Evolutionary conservation across 2,797 vertebrate species (phyloP).

Genomic region (Muscicapa comitata): DNA sequence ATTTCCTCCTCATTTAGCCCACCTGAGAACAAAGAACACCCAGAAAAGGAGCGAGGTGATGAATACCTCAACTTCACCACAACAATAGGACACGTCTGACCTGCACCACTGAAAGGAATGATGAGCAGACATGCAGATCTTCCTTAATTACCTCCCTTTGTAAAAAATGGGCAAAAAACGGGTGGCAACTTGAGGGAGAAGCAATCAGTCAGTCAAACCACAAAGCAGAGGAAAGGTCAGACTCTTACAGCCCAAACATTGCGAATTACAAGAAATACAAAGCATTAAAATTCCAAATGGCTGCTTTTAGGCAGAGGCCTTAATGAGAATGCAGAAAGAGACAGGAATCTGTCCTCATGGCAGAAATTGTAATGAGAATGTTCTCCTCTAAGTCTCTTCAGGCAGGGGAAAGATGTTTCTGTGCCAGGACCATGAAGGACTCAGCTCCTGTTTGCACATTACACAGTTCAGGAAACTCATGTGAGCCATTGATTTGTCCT

Average conservation of each 20-base stretch:
- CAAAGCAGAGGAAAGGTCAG: background rate
- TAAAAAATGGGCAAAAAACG: background rate
- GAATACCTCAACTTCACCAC: background rate
- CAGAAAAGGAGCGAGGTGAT: background rate
- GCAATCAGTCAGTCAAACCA: background rate
- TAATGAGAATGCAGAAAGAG: background rate
- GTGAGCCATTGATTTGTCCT: background rate
- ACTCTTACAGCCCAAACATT: background rate
- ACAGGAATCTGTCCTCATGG: background rate
- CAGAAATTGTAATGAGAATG: background rate
- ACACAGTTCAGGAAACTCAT: background rate
- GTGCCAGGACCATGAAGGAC: background rate
- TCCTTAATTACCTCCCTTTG: background rate
- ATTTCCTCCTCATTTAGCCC: constrained; percentile 7
- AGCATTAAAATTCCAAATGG: background rate
- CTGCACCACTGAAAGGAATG: background rate
- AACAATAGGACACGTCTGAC: background rate
- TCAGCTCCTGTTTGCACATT: background rate
- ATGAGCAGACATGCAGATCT: background rate
- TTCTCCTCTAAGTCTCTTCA: background rate
- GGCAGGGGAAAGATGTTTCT: background rate
- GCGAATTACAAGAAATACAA: background rate
- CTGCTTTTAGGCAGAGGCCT: background rate
- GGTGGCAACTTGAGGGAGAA: background rate
- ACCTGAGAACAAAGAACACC: background rate